phyloP scores from a whole-genome alignment of 2,797 vertebrate species.

The Cirrhinus mrigala region DNA sequence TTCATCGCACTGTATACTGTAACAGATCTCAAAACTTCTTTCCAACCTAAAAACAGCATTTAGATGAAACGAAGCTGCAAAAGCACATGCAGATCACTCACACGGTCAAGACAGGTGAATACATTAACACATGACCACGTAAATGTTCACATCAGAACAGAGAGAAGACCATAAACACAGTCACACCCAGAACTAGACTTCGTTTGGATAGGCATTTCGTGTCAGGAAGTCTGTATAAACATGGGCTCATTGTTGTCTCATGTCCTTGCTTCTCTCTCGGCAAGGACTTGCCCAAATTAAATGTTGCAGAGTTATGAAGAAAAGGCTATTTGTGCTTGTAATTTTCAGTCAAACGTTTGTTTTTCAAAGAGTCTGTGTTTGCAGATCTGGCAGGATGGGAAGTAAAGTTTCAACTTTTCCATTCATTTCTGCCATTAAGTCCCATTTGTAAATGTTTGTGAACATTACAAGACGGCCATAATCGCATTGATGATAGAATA shows the following conservation, averaged over 20 bases:
- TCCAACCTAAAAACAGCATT: not conserved
- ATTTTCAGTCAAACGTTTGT: conserved; percentile 20
- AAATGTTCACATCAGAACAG: not conserved
- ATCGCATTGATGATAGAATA: not conserved
- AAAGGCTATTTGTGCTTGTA: not conserved
- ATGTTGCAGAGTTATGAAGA: conserved; percentile 1
- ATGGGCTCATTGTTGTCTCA: not conserved
- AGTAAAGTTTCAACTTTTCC: not conserved
- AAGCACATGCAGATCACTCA: not conserved
- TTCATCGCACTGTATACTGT: not conserved
- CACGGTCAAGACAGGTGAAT: not conserved
- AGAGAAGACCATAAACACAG: not conserved
- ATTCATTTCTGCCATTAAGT: not conserved
- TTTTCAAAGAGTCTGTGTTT: not conserved
- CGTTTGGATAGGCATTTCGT: not conserved
- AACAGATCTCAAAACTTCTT: not conserved
- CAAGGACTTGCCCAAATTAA: not conserved
- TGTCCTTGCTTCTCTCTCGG: not conserved
- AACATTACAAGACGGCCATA: not conserved
- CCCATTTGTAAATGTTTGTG: not conserved
- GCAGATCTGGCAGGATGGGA: not conserved
- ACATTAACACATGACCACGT: not conserved
- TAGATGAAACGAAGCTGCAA: not conserved
- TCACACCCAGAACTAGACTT: not conserved
- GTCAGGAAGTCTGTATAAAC: not conserved